Percentiles rank a stretch among this genome's conserved stretches.
Conservation (phyloP, 2,797 vertebrate species). For the Gambusia yucatana region DNA sequence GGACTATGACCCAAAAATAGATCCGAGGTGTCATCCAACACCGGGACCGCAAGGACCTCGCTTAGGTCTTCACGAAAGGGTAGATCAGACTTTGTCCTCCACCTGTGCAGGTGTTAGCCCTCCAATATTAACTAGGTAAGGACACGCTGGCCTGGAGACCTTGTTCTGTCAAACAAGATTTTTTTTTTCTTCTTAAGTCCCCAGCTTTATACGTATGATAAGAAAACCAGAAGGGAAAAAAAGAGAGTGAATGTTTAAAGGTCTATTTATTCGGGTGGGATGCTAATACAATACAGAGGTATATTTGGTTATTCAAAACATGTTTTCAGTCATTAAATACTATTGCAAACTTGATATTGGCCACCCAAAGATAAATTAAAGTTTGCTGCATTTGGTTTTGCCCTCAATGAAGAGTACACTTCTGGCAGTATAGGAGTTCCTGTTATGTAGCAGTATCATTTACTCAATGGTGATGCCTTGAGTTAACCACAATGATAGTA, state of each 20-base stretch:
- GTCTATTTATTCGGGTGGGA: neutral
- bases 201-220: neutral
- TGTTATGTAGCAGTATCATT: neutral
- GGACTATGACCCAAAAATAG: conserved; percentile 46
- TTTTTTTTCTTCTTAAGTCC: neutral
- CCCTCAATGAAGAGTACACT: neutral
- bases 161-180: conserved; percentile 1
- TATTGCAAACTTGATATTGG: neutral
- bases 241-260: neutral
- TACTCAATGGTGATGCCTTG: neutral
- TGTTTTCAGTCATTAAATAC: neutral
- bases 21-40: conserved; percentile 55
- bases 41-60: conserved; percentile 40
- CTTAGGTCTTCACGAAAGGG: conserved; percentile 24
- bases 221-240: neutral
- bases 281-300: neutral
- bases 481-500: neutral
- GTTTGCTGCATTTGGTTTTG: neutral
- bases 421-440: neutral
- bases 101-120: conserved; percentile 17
- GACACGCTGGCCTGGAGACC: conserved; percentile 25
- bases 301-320: neutral
- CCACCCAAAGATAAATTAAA: neutral
- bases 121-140: conserved; percentile 18
- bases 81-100: conserved; percentile 18